Evolutionary conservation across 2,888 invertebrate species (phyloP).

Genomic region (Silvanus unidentatus): DNA sequence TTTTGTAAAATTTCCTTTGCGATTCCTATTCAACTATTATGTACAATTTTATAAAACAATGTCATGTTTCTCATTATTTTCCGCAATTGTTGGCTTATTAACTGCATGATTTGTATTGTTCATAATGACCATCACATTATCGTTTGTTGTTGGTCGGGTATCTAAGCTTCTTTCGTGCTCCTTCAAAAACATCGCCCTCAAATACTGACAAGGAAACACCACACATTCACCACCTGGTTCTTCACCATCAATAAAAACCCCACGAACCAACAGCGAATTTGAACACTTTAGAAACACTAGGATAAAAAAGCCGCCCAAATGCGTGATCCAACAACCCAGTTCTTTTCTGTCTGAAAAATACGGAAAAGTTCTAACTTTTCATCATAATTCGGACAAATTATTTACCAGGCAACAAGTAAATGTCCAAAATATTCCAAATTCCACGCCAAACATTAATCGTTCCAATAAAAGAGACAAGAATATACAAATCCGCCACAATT

Average conservation of each 20-base stretch:
- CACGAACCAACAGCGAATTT: slow-evolving; percentile 79
- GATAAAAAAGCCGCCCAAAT: slow-evolving; percentile 65
- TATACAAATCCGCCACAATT: slow-evolving; percentile 68
- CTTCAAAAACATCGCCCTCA: slow-evolving; percentile 68
- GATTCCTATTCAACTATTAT: too few relatives aligned
- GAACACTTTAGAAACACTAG: slow-evolving; percentile 78
- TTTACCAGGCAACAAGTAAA: slow-evolving; percentile 70
- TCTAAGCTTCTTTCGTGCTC: slow-evolving; percentile 43
- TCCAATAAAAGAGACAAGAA: slow-evolving; percentile 69
- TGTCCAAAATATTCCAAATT: slow-evolving; percentile 74
- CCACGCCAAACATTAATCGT: slow-evolving; percentile 87
- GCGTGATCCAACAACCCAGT: slow-evolving; percentile 76
- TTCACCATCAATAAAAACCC: slow-evolving; percentile 83
- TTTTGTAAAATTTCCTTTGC: too few relatives aligned
- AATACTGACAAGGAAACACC: slow-evolving; percentile 77
- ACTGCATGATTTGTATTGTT: slow-evolving; percentile 9
- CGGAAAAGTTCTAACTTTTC: not conserved
- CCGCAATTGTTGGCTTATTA: slow-evolving; percentile 14
- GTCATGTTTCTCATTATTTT: slow-evolving; percentile 6
- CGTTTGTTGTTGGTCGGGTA: slow-evolving; percentile 12
- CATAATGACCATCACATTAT: slow-evolving; percentile 30
- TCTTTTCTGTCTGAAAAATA: slow-evolving; percentile 36
- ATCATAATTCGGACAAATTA: too few relatives aligned
- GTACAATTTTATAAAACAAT: too few relatives aligned
- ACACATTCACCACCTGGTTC: slow-evolving; percentile 78